These are phyloP conservation scores for Acanthornis magna DNA, from an alignment of 2,797 vertebrate species.

Conservation along the genomic window DNA sequence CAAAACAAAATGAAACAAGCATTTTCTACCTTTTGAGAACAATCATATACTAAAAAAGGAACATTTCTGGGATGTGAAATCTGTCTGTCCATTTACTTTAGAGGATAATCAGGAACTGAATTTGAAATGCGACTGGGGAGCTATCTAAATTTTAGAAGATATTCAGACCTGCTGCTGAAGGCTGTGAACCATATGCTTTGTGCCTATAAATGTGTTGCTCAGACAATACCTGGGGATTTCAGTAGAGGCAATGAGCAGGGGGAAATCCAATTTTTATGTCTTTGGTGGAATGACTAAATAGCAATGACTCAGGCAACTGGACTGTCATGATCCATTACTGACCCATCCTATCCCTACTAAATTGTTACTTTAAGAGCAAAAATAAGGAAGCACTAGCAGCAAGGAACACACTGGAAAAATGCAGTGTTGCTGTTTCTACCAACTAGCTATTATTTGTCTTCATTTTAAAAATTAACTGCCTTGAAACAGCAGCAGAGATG, in stretches of 20 bases:
- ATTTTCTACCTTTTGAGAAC: not conserved
- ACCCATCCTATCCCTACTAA: not conserved
- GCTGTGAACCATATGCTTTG: not conserved
- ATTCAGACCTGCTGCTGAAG: not conserved
- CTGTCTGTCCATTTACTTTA: not conserved
- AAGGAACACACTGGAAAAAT: not conserved
- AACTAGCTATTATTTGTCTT: not conserved
- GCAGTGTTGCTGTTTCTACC: not conserved
- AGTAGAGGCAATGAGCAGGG: not conserved
- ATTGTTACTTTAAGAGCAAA: not conserved
- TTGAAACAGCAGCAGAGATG: not conserved
- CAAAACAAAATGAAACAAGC: conserved; percentile 16
- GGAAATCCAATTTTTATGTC: not conserved
- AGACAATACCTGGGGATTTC: not conserved
- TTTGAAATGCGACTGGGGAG: not conserved
- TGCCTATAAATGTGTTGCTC: not conserved
- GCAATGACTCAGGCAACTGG: not conserved
- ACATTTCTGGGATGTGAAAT: not conserved
- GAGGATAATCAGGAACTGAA: not conserved
- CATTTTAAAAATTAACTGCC: not conserved
- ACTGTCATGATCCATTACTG: not conserved
- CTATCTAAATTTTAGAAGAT: not conserved
- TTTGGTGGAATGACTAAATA: not conserved
- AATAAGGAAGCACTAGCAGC: not conserved
- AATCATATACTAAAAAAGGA: not conserved